phyloP scores from a whole-genome alignment of 1,140 invertebrate genomes.

The Tetragonula clypearis region DNA sequence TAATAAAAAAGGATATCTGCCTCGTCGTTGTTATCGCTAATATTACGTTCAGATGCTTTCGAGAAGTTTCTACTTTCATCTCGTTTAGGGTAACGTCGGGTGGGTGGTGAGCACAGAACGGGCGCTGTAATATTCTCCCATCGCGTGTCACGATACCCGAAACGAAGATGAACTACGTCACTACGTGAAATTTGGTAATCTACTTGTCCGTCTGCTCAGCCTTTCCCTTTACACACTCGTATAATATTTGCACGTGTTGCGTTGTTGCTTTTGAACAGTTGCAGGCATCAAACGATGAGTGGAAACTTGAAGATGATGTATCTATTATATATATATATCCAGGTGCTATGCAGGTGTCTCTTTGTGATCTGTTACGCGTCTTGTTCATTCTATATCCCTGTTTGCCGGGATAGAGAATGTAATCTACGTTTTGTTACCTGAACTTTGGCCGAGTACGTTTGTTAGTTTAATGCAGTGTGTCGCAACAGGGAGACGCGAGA shows the following conservation, averaged over 20 bases:
- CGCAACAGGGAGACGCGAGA: no score
- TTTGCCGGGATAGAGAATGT: background rate
- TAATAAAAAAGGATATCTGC: background rate
- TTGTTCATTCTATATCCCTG: background rate
- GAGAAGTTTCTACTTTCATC: background rate
- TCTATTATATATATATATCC: background rate
- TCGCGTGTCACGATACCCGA: conserved; percentile 44
- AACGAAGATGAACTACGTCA: conserved; percentile 60
- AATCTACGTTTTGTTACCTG: background rate
- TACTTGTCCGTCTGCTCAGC: conserved; percentile 50
- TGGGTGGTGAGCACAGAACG: background rate
- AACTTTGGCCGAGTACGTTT: background rate
- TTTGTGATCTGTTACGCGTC: background rate
- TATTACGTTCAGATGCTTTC: background rate
- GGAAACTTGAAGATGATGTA: conserved; percentile 49
- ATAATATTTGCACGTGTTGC: conserved; percentile 3
- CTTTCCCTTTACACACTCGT: conserved; percentile 42
- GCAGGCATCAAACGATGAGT: conserved; percentile 49
- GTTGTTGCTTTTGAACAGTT: conserved; percentile 37
- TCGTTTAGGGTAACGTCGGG: background rate
- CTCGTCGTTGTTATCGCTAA: no score
- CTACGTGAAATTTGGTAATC: conserved; percentile 60
- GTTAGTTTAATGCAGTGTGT: background rate
- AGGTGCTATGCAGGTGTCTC: background rate
- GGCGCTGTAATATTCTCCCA: conserved; percentile 16